Percentiles rank a stretch among this genome's conserved stretches.
Conservation (phyloP, 2,888 invertebrate species). For the Drosophila borealis region DNA sequence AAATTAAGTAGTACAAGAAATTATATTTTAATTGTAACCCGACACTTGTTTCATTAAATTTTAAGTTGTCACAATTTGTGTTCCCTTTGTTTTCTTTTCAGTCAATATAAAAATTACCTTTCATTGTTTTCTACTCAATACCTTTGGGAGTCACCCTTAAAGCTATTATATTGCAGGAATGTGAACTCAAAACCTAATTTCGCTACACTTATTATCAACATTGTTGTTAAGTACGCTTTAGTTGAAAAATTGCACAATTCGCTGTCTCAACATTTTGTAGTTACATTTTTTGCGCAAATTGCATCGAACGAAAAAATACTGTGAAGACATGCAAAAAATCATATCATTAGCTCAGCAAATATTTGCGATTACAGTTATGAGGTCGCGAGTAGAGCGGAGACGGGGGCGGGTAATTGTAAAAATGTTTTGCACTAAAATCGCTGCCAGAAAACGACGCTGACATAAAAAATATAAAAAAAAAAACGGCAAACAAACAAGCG, state of each 20-base stretch:
- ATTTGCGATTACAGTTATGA: conserved; percentile 53
- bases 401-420: conserved; percentile 21
- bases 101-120: too few species aligned
- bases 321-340: conserved; percentile 29
- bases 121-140: too few species aligned
- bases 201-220: conserved; percentile 12
- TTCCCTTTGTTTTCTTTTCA: too few species aligned
- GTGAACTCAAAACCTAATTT: conserved; percentile 50
- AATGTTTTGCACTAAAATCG: conserved; percentile 26
- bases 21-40: too few species aligned
- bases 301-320: conserved; percentile 13
- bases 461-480: conserved; percentile 29
- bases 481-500: conserved; percentile 34
- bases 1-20: too few species aligned
- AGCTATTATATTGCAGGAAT: conserved; percentile 11
- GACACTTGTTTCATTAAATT: too few species aligned
- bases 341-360: conserved; percentile 57
- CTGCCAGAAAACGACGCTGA: conserved; percentile 34
- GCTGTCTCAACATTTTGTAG: conserved; percentile 38
- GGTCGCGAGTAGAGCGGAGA: conserved; percentile 1
- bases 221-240: conserved; percentile 12
- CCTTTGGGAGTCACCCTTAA: background rate
- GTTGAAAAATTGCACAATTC: conserved; percentile 35
- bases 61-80: too few species aligned
- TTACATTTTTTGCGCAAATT: conserved; percentile 36